Percentiles rank a stretch among this genome's conserved stretches.
These are phyloP conservation scores for Gallinago nigripennis DNA, from an alignment of 2,797 vertebrate genomes.

Conservation along the genomic window DNA sequence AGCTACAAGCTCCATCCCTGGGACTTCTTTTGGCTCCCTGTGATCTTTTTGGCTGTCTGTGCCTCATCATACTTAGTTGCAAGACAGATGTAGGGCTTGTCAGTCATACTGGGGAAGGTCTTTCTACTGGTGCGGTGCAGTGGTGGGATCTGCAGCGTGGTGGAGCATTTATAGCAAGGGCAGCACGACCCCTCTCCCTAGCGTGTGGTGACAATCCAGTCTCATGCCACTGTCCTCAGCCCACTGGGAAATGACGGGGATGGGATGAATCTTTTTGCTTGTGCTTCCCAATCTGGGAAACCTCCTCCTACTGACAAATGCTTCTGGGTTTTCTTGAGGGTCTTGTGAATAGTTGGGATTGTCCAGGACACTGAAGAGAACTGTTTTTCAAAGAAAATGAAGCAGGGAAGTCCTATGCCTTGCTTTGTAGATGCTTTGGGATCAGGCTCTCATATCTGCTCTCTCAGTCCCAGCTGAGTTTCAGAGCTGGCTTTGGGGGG, in stretches of 20 bases:
- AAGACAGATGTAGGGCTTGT: background rate
- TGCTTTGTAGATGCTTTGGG: background rate
- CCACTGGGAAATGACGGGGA: background rate
- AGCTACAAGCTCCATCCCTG: background rate
- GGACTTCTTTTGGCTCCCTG: background rate
- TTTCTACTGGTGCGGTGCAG: background rate
- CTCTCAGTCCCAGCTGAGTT: background rate
- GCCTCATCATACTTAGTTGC: background rate
- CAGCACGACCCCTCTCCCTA: background rate
- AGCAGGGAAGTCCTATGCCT: background rate
- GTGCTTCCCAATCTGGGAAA: background rate
- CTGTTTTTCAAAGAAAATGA: background rate
- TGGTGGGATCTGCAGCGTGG: accelerated
- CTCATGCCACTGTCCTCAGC: background rate
- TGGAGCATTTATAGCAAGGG: background rate
- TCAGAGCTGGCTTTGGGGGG: background rate
- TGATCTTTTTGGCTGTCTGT: background rate
- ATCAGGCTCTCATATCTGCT: background rate
- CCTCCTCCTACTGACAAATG: background rate
- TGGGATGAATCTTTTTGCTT: background rate
- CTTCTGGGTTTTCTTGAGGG: background rate
- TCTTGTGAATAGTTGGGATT: background rate
- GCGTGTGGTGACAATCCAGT: background rate
- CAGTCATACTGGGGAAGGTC: background rate
- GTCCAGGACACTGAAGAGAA: background rate